phyloP scores from a whole-genome alignment of 1,140 invertebrate genomes.

The Drosophila bocki region DNA sequence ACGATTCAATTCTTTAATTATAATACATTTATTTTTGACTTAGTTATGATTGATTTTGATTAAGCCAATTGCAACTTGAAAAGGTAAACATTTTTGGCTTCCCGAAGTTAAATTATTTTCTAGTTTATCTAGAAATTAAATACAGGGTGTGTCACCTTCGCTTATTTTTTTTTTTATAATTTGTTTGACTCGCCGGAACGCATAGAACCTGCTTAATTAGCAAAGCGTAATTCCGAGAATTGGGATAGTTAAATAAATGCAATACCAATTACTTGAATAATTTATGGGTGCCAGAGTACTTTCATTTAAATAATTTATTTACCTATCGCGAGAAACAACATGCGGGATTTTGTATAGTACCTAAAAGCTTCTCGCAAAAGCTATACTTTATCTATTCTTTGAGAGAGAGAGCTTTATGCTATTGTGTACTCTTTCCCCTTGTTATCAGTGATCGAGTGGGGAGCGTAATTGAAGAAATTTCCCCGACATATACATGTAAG shows the following conservation, averaged over 20 bases:
- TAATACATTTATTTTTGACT: too few species aligned
- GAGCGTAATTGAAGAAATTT: constrained; percentile 17
- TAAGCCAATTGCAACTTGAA: not conserved
- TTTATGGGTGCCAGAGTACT: constrained; percentile 10
- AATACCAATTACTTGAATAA: constrained; percentile 38
- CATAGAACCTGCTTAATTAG: constrained; percentile 6
- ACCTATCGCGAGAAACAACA: constrained; percentile 4
- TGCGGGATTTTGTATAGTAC: constrained; percentile 16
- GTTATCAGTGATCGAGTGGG: constrained; percentile 52
- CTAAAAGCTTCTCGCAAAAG: constrained; percentile 21
- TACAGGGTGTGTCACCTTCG: not conserved
- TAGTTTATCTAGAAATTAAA: not conserved
- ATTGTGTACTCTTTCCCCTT: constrained; percentile 8
- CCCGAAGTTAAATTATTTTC: not conserved
- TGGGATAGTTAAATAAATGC: constrained; percentile 7
- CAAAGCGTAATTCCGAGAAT: not conserved
- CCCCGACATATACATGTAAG: not conserved
- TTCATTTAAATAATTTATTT: constrained; percentile 25
- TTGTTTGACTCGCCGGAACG: not conserved
- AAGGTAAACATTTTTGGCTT: not conserved
- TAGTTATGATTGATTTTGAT: not conserved
- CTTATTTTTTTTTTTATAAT: too few species aligned
- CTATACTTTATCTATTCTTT: constrained; percentile 4
- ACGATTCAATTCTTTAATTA: too few species aligned
- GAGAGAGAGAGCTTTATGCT: constrained; percentile 16